A percentile compares a stretch with the other conserved stretches of the same genome.
Evolutionary conservation across 2,797 vertebrate genomes (phyloP).

Genomic region (Molossus alvarezi): DNA sequence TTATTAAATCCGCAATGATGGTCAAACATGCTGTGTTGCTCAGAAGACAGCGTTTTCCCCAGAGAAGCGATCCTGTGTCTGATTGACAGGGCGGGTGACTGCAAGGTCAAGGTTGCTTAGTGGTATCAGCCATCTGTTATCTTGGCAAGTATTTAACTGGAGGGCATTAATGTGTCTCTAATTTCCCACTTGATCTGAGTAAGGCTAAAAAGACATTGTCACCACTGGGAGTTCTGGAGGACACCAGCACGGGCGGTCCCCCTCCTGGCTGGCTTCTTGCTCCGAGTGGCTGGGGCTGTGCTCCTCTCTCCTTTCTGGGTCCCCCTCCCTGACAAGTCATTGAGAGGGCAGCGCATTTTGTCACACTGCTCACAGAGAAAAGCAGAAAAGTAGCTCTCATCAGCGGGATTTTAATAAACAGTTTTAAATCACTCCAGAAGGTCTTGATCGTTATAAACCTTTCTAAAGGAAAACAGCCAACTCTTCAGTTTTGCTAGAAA

Average conservation of each 20-base stretch:
- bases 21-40: slow-evolving; percentile 33
- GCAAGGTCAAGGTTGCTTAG: slow-evolving; percentile 84
- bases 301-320: slow-evolving; percentile 10
- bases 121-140: slow-evolving; percentile 85
- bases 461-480: slow-evolving; percentile 78
- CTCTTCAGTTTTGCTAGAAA: slow-evolving; percentile 64
- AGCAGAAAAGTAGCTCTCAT: slow-evolving; percentile 58
- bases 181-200: slow-evolving; percentile 84
- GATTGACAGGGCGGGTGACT: slow-evolving; percentile 80
- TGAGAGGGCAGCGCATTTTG: slow-evolving; percentile 54
- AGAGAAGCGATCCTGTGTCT: slow-evolving; percentile 78
- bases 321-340: not conserved
- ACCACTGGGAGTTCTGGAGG: slow-evolving; percentile 23
- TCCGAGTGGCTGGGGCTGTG: not conserved
- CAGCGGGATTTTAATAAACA: slow-evolving; percentile 69
- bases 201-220: slow-evolving; percentile 71
- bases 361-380: slow-evolving; percentile 72
- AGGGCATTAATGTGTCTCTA: slow-evolving; percentile 77
- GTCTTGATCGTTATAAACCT: slow-evolving; percentile 76
- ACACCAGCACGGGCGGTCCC: not conserved
- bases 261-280: not conserved
- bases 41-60: slow-evolving; percentile 79
- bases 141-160: slow-evolving; percentile 80
- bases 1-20: slow-evolving; percentile 63
- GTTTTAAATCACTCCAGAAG: slow-evolving; percentile 63